phyloP scores from a whole-genome alignment of 2,888 invertebrate genomes.

The Leuctra nigra region DNA sequence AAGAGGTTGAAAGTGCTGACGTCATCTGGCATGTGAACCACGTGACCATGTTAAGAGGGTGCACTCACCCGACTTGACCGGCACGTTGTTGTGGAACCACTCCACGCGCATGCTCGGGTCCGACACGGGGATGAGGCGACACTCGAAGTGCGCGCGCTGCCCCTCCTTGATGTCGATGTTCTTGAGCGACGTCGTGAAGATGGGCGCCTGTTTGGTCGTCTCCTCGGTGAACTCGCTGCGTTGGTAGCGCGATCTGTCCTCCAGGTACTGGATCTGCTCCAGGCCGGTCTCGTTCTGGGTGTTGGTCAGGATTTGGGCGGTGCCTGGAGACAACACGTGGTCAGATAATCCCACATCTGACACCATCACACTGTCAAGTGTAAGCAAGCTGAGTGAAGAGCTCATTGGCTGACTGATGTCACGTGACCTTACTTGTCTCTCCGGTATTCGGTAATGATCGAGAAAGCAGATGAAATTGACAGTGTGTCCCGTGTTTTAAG shows the following conservation, averaged over 20 bases:
- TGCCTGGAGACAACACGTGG: slow-evolving; percentile 33
- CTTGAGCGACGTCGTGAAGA: slow-evolving; percentile 87
- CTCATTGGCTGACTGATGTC: too few relatives aligned
- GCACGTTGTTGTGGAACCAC: slow-evolving; percentile 90
- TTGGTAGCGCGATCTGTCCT: slow-evolving; percentile 73
- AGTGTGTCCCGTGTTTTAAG: too few relatives aligned
- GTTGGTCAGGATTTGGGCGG: slow-evolving; percentile 72
- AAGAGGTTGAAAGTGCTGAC: too few relatives aligned
- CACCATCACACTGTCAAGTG: too few relatives aligned
- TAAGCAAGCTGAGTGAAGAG: too few relatives aligned
- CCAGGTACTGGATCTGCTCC: slow-evolving; percentile 83
- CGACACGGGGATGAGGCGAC: slow-evolving; percentile 87
- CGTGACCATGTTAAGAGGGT: too few relatives aligned
- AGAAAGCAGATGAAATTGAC: too few relatives aligned
- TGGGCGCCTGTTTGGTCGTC: slow-evolving; percentile 82
- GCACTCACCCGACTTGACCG: slow-evolving; percentile 66
- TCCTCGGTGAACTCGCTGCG: slow-evolving; percentile 72
- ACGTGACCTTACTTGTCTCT: too few relatives aligned
- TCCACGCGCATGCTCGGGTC: slow-evolving; percentile 91
- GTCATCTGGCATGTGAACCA: too few relatives aligned
- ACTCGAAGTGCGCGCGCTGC: slow-evolving; percentile 91
- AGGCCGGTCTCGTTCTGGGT: slow-evolving; percentile 84
- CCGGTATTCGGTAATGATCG: too few relatives aligned
- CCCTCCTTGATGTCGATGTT: slow-evolving; percentile 91
- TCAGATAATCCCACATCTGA: too few relatives aligned